Percentiles rank a stretch among this genome's conserved stretches.
These are phyloP conservation scores for Bovichtus variegatus DNA, from an alignment of 2,797 vertebrate genomes.

Conservation along the genomic window DNA sequence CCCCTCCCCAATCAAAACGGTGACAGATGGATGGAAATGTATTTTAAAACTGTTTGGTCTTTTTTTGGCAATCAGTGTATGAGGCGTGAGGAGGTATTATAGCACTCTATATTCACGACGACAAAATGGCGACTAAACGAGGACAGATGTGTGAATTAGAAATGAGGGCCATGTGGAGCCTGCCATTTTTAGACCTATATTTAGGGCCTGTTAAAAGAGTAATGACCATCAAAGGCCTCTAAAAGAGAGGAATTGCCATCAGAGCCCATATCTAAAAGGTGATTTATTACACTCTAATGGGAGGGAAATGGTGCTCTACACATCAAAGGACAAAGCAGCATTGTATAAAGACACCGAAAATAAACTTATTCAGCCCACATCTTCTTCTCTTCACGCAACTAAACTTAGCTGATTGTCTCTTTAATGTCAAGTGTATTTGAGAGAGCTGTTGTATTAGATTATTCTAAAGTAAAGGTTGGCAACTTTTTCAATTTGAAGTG, in stretches of 20 bases:
- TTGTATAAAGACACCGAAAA: constrained; percentile 68
- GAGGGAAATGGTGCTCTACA: constrained; percentile 80
- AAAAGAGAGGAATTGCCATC: constrained; percentile 84
- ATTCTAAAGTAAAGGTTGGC: constrained; percentile 36
- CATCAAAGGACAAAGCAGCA: constrained; percentile 79
- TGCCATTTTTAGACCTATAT: constrained; percentile 86
- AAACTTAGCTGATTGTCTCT: constrained; percentile 52
- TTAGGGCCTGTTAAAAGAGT: constrained; percentile 88
- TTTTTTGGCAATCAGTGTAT: constrained; percentile 50
- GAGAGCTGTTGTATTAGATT: constrained; percentile 21
- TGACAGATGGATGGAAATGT: constrained; percentile 64
- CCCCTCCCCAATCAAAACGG: constrained; percentile 61
- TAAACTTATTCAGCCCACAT: constrained; percentile 56
- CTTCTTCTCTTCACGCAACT: constrained; percentile 40
- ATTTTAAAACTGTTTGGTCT: constrained; percentile 60
- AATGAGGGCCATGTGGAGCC: constrained; percentile 85
- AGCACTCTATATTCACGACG: constrained; percentile 63
- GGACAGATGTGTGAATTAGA: constrained; percentile 89
- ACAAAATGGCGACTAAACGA: constrained; percentile 83
- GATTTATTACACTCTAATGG: constrained; percentile 86
- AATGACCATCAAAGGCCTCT: constrained; percentile 87
- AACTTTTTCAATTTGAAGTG: constrained; percentile 22
- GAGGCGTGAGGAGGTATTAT: constrained; percentile 56
- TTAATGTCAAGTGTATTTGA: constrained; percentile 45
- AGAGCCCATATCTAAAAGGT: constrained; percentile 82